Conservation (phyloP, 2,797 vertebrate genomes). For the Galaxias olidus region DNA sequence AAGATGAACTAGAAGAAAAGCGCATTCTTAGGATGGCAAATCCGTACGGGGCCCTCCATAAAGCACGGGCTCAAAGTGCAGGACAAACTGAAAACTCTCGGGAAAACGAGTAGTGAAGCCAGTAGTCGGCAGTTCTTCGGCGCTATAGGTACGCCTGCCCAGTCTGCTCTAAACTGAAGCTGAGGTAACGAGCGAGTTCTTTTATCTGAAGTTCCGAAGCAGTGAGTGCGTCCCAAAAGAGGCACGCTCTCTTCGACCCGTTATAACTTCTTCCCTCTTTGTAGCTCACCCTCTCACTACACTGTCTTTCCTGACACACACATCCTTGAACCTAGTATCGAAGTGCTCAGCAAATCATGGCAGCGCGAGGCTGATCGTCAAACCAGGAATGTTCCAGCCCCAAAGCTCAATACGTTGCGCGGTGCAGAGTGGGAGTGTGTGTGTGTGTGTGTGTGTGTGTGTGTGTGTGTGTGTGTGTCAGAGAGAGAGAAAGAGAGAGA, state of each 20-base stretch:
- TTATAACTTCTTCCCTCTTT: constrained; percentile 15
- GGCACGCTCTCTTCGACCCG: constrained; percentile 15
- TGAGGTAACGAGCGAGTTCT: constrained; percentile 20
- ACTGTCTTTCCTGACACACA: constrained; percentile 62
- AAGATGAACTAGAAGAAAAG: constrained; percentile 59
- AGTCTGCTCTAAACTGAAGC: constrained; percentile 16
- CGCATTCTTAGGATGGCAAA: constrained; percentile 73
- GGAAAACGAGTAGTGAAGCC: constrained; percentile 30
- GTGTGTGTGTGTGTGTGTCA: not conserved
- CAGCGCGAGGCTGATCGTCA: constrained; percentile 71
- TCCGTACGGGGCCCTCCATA: constrained; percentile 83
- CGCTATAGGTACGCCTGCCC: constrained; percentile 56
- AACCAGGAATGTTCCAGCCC: constrained; percentile 79
- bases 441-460: not conserved
- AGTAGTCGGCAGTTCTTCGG: constrained; percentile 37
- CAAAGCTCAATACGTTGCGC: constrained; percentile 57
- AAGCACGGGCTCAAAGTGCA: constrained; percentile 69
- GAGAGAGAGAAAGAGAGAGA: constrained; percentile 5
- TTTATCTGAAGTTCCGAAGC: constrained; percentile 24
- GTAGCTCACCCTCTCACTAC: constrained; percentile 46
- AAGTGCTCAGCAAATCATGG: constrained; percentile 78
- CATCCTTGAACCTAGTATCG: constrained; percentile 73
- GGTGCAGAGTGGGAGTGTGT: constrained; percentile 22
- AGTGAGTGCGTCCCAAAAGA: constrained; percentile 31
- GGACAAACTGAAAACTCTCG: constrained; percentile 37